Conservation (phyloP, 2,888 invertebrate genomes). For the Limnephilus marmoratus region DNA sequence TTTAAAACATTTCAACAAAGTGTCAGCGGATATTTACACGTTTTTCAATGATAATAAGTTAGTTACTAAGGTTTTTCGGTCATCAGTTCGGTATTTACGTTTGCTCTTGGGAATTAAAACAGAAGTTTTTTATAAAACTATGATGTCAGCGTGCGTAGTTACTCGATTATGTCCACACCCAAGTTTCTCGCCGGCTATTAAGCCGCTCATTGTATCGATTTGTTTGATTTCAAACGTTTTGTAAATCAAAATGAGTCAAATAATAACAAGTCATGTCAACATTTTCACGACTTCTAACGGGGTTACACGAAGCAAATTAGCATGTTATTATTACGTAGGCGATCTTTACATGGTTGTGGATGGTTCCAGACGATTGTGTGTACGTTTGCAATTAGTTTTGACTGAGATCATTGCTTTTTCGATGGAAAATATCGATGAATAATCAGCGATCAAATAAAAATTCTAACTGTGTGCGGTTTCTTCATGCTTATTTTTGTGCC, state of each 20-base stretch:
- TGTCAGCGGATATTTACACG: conserved; percentile 16
- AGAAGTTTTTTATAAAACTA: conserved; percentile 33
- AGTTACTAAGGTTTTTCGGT: not conserved
- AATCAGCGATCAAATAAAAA: not conserved
- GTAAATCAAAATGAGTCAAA: not conserved
- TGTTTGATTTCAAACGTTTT: conserved; percentile 10
- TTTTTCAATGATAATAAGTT: conserved; percentile 4
- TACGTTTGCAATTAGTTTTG: not conserved
- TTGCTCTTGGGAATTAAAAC: conserved; percentile 11
- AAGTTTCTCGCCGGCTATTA: conserved; percentile 9
- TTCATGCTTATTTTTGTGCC: conserved; percentile 14
- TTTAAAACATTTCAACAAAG: not conserved
- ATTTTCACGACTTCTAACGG: conserved; percentile 5
- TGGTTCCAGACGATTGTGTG: conserved; percentile 3
- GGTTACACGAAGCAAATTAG: conserved; percentile 34
- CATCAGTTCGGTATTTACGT: conserved; percentile 35
- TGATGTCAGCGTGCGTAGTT: conserved; percentile 54
- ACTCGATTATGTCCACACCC: conserved; percentile 42
- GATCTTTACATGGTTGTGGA: conserved; percentile 6
- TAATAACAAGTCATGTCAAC: not conserved
- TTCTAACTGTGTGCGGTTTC: not conserved
- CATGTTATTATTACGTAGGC: conserved; percentile 8
- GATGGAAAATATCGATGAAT: not conserved
- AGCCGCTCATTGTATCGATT: not conserved
- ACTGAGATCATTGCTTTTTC: not conserved